A percentile compares a stretch with the other conserved stretches of the same genome.
Evolutionary conservation across 2,797 vertebrate species (phyloP).

Genomic region (Halcyon badia): DNA sequence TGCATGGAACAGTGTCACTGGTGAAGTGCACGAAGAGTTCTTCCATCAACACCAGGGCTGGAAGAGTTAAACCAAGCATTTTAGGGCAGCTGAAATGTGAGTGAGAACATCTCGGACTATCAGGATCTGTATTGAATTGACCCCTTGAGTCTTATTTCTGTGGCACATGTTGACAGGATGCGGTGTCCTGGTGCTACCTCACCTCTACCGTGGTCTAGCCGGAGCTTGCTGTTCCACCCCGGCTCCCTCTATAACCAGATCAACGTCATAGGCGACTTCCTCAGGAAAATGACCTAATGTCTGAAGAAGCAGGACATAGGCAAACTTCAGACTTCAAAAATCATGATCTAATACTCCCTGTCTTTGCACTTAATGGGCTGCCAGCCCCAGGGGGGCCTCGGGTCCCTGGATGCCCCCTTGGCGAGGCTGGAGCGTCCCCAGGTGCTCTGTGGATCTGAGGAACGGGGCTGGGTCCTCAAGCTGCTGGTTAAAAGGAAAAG

Average conservation of each 20-base stretch:
- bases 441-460: rapidly evolving
- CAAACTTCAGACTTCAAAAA: neutral
- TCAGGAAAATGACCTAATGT: slow-evolving; percentile 71
- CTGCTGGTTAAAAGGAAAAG: neutral
- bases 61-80: rapidly evolving
- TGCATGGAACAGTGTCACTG: rapidly evolving
- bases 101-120: neutral
- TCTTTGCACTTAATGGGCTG: neutral
- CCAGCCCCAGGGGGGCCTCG: slow-evolving; percentile 6
- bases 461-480: neutral
- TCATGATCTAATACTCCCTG: slow-evolving; percentile 35
- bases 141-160: neutral
- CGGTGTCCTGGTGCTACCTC: neutral
- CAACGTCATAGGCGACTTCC: slow-evolving; percentile 45
- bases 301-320: slow-evolving; percentile 44
- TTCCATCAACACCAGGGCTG: neutral
- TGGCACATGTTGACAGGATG: neutral
- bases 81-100: neutral
- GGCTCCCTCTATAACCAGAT: neutral
- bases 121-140: neutral
- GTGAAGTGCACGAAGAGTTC: neutral
- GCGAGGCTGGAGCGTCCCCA: neutral
- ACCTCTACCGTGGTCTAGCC: neutral
- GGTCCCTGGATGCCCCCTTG: neutral
- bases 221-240: neutral